Conservation (phyloP, 2,888 invertebrate species). For the Adelognathus sp. region DNA sequence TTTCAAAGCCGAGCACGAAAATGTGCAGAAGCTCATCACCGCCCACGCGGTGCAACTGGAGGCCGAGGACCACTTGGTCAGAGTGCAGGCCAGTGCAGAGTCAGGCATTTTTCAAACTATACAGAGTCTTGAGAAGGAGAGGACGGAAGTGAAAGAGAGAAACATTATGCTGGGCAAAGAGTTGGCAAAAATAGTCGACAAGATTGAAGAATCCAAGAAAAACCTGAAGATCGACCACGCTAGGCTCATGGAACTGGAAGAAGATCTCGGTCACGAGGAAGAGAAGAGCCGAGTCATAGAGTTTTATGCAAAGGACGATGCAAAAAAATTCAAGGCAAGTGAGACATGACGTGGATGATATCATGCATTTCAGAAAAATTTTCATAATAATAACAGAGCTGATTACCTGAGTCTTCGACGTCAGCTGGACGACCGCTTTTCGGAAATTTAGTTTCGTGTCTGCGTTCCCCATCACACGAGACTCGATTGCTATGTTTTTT, state of each 20-base stretch:
- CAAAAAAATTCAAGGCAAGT: conserved; percentile 84
- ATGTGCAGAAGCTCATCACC: conserved; percentile 86
- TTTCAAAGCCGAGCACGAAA: conserved; percentile 82
- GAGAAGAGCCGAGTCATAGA: conserved; percentile 88
- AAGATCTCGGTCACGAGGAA: conserved; percentile 86
- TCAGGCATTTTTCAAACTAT: conserved; percentile 82
- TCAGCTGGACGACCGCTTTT: conserved; percentile 98
- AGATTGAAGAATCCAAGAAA: conserved; percentile 85
- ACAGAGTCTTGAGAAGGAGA: conserved; percentile 81
- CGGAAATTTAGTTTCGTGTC: conserved; percentile 99
- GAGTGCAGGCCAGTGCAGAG: conserved; percentile 81
- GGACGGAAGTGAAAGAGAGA: conserved; percentile 81
- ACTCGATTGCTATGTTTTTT: not conserved
- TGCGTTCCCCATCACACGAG: conserved; percentile 93
- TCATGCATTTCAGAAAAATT: no score
- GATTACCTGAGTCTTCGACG: conserved; percentile 96
- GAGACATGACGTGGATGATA: no score
- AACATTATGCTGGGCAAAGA: conserved; percentile 79
- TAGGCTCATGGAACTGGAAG: conserved; percentile 88
- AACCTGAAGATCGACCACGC: conserved; percentile 87
- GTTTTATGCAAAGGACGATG: conserved; percentile 88
- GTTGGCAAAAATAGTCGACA: conserved; percentile 83
- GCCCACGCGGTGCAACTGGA: conserved; percentile 88
- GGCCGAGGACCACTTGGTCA: conserved; percentile 86
- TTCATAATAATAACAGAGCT: no score